phyloP scores from a whole-genome alignment of 2,113 vertebrate species.

The Vombatus ursinus region DNA sequence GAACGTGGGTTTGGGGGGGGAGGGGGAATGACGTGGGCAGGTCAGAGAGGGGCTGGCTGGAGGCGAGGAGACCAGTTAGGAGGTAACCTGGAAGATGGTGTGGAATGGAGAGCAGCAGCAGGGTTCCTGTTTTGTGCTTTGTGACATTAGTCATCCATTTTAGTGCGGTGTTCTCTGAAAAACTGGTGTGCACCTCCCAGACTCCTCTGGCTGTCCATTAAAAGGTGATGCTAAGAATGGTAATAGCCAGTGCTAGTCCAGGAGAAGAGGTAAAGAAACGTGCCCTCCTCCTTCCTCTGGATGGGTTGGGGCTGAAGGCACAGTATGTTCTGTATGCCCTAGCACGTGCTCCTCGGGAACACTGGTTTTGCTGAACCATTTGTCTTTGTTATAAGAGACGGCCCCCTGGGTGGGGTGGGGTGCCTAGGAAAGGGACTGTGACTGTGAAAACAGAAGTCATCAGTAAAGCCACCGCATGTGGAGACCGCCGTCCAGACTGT shows the following conservation, averaged over 20 bases:
- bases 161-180: background rate
- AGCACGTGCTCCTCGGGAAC: background rate
- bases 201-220: background rate
- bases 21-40: background rate
- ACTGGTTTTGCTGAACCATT: background rate
- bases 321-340: background rate
- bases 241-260: background rate
- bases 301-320: too few relatives aligned
- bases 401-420: too few relatives aligned
- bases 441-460: background rate
- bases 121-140: background rate
- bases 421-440: background rate
- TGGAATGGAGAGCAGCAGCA: background rate
- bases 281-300: background rate
- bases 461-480: background rate
- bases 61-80: background rate
- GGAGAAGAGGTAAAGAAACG: background rate
- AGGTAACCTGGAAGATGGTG: background rate
- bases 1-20: background rate
- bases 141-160: background rate
- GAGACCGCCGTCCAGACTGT: background rate
- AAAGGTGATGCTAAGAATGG: background rate
- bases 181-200: background rate
- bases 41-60: background rate
- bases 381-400: background rate